These are phyloP conservation scores for Chaunax sp. DNA, from an alignment of 2,797 vertebrate genomes.

Conservation along the genomic window DNA sequence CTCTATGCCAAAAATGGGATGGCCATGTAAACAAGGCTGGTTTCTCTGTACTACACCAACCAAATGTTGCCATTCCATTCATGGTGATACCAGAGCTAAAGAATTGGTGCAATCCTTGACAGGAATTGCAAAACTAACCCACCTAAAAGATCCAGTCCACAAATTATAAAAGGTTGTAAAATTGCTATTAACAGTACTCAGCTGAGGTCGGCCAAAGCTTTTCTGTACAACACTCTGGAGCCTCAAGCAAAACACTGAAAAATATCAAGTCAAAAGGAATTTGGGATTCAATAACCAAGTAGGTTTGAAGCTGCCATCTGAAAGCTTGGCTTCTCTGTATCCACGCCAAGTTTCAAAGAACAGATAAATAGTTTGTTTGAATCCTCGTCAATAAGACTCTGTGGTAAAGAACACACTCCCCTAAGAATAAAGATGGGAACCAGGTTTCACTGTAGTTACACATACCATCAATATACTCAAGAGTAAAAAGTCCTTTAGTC, in stretches of 20 bases:
- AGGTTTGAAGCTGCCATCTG: constrained; percentile 88
- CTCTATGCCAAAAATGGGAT: constrained; percentile 42
- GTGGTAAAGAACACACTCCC: constrained; percentile 70
- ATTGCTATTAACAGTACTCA: constrained; percentile 79
- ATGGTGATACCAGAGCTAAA: constrained; percentile 45
- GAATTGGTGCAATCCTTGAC: constrained; percentile 53
- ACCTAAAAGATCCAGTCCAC: constrained; percentile 54
- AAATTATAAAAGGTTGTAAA: constrained; percentile 49
- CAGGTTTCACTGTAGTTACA: constrained; percentile 93
- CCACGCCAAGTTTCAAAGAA: constrained; percentile 89
- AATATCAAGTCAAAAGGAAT: constrained; percentile 75
- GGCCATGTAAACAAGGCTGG: constrained; percentile 94
- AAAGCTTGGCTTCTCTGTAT: constrained; percentile 92
- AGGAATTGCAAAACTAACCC: constrained; percentile 47
- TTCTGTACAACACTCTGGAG: constrained; percentile 89
- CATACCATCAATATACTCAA: constrained; percentile 79
- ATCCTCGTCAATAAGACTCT: constrained; percentile 84
- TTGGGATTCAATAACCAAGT: constrained; percentile 63
- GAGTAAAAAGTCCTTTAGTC: constrained; percentile 54
- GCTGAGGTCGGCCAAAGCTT: constrained; percentile 87
- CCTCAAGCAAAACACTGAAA: constrained; percentile 85
- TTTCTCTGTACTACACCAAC: constrained; percentile 99
- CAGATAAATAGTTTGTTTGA: constrained; percentile 89
- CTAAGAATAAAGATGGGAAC: constrained; percentile 72
- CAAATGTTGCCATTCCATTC: constrained; percentile 78